Conservation (phyloP, 2,797 vertebrate species). For the Eurystomus glaucurus region DNA sequence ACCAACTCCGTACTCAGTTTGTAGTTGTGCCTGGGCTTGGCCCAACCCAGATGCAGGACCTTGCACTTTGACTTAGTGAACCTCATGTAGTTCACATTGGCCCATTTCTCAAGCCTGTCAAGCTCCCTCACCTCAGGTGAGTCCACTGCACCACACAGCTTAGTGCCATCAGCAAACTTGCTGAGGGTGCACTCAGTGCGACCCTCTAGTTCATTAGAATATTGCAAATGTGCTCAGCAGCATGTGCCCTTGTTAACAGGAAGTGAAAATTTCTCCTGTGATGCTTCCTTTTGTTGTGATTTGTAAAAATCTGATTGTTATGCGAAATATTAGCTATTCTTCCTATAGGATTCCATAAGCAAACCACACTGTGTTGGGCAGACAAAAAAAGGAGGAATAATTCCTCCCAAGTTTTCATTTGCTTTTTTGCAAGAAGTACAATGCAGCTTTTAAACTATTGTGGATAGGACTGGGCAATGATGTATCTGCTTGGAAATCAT, state of each 20-base stretch:
- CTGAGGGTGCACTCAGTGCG: too few relatives aligned
- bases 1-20: too few relatives aligned
- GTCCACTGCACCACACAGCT: too few relatives aligned
- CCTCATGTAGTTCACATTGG: too few relatives aligned
- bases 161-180: too few relatives aligned
- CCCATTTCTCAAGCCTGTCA: too few relatives aligned
- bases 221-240: background rate
- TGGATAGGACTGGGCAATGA: background rate
- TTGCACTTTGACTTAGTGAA: too few relatives aligned
- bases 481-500: background rate
- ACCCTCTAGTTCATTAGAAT: background rate
- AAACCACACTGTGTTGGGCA: background rate
- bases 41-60: too few relatives aligned
- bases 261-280: background rate
- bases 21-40: too few relatives aligned
- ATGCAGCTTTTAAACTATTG: background rate
- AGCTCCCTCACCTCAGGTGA: too few relatives aligned
- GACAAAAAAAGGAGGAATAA: background rate
- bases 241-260: background rate
- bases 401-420: background rate
- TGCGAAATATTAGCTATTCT: background rate
- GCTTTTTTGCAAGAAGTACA: background rate
- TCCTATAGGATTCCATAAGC: background rate
- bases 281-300: slow-evolving; percentile 1
- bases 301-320: background rate